Percentiles rank a stretch among this genome's conserved stretches.
phyloP scores from a whole-genome alignment of 2,888 invertebrate species.

The Trachelus tabidus region DNA sequence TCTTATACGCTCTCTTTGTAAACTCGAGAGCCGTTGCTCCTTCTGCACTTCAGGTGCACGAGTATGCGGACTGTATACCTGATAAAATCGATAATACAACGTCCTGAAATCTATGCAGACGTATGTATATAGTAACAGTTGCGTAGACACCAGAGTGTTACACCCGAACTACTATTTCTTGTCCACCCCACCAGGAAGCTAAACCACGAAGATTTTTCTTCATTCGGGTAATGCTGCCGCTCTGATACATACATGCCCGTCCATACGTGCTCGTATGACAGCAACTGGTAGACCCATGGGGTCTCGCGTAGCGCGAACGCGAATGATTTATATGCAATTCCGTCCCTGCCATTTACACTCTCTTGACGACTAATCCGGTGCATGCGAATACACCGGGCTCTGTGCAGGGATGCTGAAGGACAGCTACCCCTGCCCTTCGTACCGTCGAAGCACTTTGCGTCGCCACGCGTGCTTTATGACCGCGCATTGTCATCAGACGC shows the following conservation, averaged over 20 bases:
- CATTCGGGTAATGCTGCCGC: conserved; percentile 16
- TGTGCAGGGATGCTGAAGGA: conserved; percentile 23
- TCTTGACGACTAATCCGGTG: conserved; percentile 45
- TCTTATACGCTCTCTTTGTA: background rate
- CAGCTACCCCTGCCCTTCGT: conserved; percentile 4
- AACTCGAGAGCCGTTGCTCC: background rate
- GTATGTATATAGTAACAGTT: background rate
- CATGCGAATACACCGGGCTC: conserved; percentile 22
- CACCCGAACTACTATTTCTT: background rate
- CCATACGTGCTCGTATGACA: background rate
- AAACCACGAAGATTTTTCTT: conserved; percentile 25
- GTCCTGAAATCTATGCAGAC: background rate
- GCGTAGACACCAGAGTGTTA: background rate
- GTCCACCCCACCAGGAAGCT: background rate
- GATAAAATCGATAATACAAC: background rate
- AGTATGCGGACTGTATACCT: background rate
- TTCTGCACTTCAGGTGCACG: background rate
- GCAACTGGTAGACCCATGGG: background rate
- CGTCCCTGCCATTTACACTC: conserved; percentile 52
- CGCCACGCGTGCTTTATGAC: conserved; percentile 40
- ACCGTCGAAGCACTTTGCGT: conserved; percentile 36
- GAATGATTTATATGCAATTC: conserved; percentile 51
- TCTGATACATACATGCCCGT: background rate
- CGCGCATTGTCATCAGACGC: conserved; percentile 48
- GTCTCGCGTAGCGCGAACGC: background rate